phyloP scores from a whole-genome alignment of 2,113 vertebrate species.

The Elaphurus davidianus region DNA sequence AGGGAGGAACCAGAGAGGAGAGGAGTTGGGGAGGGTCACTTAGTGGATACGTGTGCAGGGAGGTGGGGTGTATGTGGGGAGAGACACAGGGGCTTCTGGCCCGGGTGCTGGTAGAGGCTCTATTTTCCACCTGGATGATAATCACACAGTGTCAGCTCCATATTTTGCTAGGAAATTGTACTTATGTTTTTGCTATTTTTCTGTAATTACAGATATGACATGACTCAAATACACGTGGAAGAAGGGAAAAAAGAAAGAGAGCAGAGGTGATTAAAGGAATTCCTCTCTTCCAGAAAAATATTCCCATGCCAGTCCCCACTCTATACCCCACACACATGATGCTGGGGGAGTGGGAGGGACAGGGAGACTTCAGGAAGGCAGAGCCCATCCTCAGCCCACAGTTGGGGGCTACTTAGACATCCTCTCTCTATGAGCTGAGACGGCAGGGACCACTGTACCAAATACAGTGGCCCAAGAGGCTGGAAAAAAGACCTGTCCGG shows the following conservation, averaged over 20 bases:
- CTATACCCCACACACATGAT: background rate
- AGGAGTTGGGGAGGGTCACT: rapidly evolving
- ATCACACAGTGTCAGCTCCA: background rate
- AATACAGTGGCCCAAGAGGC: background rate
- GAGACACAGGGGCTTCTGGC: background rate
- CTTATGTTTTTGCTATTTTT: background rate
- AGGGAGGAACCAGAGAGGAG: background rate
- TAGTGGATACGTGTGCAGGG: rapidly evolving
- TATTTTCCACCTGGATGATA: background rate
- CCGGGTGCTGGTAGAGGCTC: background rate
- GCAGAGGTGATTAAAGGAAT: background rate
- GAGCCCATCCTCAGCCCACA: background rate
- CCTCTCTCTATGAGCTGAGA: background rate
- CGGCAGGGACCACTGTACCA: rapidly evolving
- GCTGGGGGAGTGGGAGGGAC: background rate
- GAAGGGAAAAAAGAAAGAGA: background rate
- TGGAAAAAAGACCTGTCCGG: rapidly evolving
- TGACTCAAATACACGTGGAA: background rate
- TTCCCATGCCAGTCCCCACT: background rate
- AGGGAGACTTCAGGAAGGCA: background rate
- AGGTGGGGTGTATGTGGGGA: background rate
- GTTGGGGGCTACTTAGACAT: background rate
- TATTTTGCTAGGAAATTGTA: background rate
- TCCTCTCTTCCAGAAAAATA: background rate
- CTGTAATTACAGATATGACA: background rate